Evolutionary conservation across 2,797 vertebrate species (phyloP).

Genomic region (Botia kubotai): DNA sequence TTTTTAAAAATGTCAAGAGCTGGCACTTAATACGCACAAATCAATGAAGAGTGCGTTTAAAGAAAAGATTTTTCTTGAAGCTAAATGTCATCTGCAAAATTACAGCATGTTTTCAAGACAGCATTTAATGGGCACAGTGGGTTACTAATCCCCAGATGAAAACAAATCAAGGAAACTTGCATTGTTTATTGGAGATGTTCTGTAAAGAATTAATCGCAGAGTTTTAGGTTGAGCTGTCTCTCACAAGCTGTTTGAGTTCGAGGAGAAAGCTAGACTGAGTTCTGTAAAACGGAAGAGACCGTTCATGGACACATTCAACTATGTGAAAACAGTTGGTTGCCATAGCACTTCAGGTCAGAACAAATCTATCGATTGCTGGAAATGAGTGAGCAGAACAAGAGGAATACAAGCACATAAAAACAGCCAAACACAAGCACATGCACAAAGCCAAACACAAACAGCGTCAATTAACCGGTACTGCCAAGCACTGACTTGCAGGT

Average conservation of each 20-base stretch:
- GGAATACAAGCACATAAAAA: slow-evolving; percentile 10
- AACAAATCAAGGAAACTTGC: not conserved
- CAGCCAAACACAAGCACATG: not conserved
- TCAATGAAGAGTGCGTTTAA: slow-evolving; percentile 23
- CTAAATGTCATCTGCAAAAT: slow-evolving; percentile 45
- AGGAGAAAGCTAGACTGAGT: slow-evolving; percentile 6
- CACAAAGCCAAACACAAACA: not conserved
- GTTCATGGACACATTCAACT: not conserved
- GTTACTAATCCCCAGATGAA: not conserved
- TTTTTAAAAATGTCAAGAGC: slow-evolving; percentile 41
- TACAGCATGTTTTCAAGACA: slow-evolving; percentile 19
- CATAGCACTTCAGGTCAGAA: slow-evolving; percentile 23
- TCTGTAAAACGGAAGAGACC: slow-evolving; percentile 4
- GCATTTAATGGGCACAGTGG: slow-evolving; percentile 10
- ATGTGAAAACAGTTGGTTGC: slow-evolving; percentile 10
- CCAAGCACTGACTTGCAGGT: not conserved
- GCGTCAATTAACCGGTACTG: not conserved
- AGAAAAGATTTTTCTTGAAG: not conserved
- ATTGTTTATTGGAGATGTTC: not conserved
- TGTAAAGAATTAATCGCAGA: not conserved
- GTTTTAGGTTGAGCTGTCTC: slow-evolving; percentile 2
- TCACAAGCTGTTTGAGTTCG: not conserved
- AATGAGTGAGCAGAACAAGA: slow-evolving; percentile 27
- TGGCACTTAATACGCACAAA: slow-evolving; percentile 18
- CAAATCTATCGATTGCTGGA: slow-evolving; percentile 44